phyloP scores from a whole-genome alignment of 2,888 invertebrate species.

The Leucophenga maculata region DNA sequence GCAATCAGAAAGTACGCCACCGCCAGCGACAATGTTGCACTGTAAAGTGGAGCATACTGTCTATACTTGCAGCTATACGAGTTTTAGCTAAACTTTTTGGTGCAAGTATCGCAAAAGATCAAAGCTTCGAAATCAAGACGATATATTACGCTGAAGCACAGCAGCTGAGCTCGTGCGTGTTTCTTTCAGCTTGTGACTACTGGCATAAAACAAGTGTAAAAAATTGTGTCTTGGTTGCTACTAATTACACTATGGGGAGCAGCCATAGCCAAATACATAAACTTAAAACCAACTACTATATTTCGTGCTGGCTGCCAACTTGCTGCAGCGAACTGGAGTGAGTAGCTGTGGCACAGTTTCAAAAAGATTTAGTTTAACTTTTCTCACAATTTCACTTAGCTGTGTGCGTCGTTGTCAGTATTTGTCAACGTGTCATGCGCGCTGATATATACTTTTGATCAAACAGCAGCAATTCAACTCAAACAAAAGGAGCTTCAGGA shows the following conservation, averaged over 20 bases:
- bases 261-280: not conserved
- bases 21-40: not conserved
- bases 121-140: constrained; percentile 21
- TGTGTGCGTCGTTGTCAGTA: constrained; percentile 66
- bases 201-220: constrained; percentile 16
- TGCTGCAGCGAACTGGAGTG: constrained; percentile 13
- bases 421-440: constrained; percentile 70
- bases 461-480: constrained; percentile 51
- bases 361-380: too few relatives aligned
- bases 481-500: not conserved
- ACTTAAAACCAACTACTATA: not conserved
- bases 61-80: not conserved
- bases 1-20: constrained; percentile 18
- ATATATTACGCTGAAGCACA: not conserved
- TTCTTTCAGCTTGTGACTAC: not conserved
- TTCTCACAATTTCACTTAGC: too few relatives aligned
- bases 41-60: constrained; percentile 8
- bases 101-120: constrained; percentile 13
- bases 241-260: constrained; percentile 69
- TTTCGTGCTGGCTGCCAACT: not conserved
- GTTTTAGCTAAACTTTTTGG: not conserved
- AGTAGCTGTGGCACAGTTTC: too few relatives aligned
- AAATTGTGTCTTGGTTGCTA: constrained; percentile 34
- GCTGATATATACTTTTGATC: constrained; percentile 70
- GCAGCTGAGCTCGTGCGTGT: not conserved